A percentile compares a stretch with the other conserved stretches of the same genome.
phyloP scores from a whole-genome alignment of 2,797 vertebrate genomes.

The Dromococcyx pavoninus region DNA sequence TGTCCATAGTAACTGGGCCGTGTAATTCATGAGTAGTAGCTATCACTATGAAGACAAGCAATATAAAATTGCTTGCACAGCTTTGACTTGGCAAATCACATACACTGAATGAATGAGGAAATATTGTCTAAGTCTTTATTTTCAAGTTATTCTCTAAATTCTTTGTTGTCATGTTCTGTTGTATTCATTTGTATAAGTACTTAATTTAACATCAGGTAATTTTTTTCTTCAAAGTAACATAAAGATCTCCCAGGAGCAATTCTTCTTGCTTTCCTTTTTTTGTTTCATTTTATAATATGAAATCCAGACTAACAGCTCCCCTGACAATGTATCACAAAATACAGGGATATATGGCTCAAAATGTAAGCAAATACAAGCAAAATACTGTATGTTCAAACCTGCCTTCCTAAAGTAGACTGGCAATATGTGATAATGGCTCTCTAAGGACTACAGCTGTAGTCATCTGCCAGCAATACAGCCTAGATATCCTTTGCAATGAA shows the following conservation, averaged over 20 bases:
- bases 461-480: neutral
- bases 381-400: neutral
- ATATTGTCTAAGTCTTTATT: neutral
- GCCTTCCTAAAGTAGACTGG: neutral
- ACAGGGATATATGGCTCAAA: neutral
- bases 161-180: neutral
- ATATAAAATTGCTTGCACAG: neutral
- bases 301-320: slow-evolving; percentile 12
- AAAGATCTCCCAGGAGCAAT: neutral
- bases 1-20: neutral
- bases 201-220: neutral
- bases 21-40: slow-evolving; percentile 25
- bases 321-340: neutral
- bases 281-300: neutral
- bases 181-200: neutral
- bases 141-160: neutral
- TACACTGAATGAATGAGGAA: neutral
- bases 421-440: neutral
- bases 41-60: neutral
- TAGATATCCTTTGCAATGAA: neutral
- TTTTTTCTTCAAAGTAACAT: neutral
- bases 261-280: neutral
- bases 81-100: neutral
- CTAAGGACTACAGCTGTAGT: neutral
- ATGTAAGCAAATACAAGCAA: neutral